Evolutionary conservation across 2,797 vertebrate genomes (phyloP).

Genomic region (Urophycis tenuis): DNA sequence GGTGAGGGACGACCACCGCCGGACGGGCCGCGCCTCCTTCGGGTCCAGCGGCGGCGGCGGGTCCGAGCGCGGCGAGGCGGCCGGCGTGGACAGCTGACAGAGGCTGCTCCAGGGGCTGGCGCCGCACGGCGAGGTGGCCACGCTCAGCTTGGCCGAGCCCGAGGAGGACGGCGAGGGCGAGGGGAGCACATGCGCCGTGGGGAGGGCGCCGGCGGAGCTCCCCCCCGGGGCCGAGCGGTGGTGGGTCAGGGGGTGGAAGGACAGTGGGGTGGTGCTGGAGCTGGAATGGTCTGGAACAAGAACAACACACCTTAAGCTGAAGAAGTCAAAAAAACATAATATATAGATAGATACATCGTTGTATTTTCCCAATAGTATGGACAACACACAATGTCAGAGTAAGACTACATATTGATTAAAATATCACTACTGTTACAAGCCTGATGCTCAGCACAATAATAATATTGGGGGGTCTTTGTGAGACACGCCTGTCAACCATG

Average conservation of each 20-base stretch:
- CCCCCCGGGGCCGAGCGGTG: conserved; percentile 68
- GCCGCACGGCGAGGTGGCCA: conserved; percentile 44
- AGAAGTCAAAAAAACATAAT: background rate
- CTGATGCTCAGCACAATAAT: background rate
- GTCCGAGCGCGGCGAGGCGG: conserved; percentile 64
- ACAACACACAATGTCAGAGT: background rate
- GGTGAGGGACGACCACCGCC: conserved; percentile 90
- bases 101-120: conserved; percentile 66
- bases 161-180: conserved; percentile 63
- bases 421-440: too few species aligned
- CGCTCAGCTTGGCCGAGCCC: conserved; percentile 57
- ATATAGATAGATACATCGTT: background rate
- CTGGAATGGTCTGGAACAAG: conserved; percentile 80
- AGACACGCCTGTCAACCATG: too few species aligned
- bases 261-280: conserved; percentile 79
- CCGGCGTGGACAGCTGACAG: conserved; percentile 53
- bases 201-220: conserved; percentile 57
- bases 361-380: background rate
- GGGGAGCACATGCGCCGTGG: conserved; percentile 82
- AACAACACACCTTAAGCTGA: background rate
- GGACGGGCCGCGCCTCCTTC: conserved; percentile 79
- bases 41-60: conserved; percentile 73
- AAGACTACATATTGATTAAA: background rate
- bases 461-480: background rate
- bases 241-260: conserved; percentile 73